These are phyloP conservation scores for Drosophila willistoni DNA, from an alignment of 1,140 invertebrate species.

Conservation along the genomic window DNA sequence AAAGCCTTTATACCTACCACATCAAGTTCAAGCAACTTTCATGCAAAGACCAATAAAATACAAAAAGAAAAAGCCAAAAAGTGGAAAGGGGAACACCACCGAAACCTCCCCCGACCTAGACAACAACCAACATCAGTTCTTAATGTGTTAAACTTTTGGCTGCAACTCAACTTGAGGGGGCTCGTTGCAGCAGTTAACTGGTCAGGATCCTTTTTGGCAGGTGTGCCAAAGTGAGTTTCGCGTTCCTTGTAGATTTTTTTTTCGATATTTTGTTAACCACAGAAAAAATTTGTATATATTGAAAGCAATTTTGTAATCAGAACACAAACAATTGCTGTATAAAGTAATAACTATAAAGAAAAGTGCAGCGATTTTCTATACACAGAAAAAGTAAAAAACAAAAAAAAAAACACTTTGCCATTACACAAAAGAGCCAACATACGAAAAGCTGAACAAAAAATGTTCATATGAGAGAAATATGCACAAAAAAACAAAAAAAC, in stretches of 20 bases:
- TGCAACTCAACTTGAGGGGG: conserved; percentile 67
- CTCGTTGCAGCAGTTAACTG: conserved; percentile 53
- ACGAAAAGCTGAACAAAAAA: conserved; percentile 44
- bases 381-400: conserved; percentile 22
- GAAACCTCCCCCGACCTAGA: conserved; percentile 33
- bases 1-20: not conserved
- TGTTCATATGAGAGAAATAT: conserved; percentile 22
- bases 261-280: conserved; percentile 2
- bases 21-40: conserved; percentile 25
- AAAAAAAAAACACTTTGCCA: conserved; percentile 53
- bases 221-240: conserved; percentile 66
- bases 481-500: not conserved
- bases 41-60: conserved; percentile 36
- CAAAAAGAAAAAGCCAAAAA: not conserved
- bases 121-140: conserved; percentile 63
- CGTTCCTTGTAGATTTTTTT: conserved; percentile 13
- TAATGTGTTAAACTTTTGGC: conserved; percentile 77
- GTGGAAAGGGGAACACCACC: not conserved
- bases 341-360: conserved; percentile 80
- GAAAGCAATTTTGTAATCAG: conserved; percentile 78
- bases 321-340: conserved; percentile 54
- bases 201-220: conserved; percentile 40
- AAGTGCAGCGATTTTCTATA: conserved; percentile 63
- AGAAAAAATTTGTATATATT: conserved; percentile 51
- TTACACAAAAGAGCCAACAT: conserved; percentile 24